phyloP scores from a whole-genome alignment of 92 coral and sea anemone genomes.

The Siderastrea siderea region DNA sequence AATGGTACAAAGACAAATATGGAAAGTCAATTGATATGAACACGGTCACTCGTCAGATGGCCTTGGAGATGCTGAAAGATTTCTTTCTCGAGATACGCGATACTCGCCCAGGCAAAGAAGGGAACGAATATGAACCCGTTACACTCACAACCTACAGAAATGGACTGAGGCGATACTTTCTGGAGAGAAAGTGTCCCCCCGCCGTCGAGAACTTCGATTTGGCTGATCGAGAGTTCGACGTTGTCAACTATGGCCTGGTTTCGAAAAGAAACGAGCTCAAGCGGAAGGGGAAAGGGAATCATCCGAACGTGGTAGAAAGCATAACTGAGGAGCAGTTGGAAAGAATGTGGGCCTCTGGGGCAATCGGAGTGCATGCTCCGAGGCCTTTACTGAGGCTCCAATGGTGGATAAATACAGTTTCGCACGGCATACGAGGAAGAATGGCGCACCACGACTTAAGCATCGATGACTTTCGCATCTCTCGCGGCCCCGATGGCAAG shows the following conservation, averaged over 20 bases:
- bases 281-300: slow-evolving; percentile 99
- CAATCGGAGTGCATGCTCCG: slow-evolving; percentile 98
- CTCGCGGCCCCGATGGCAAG: slow-evolving; percentile 98
- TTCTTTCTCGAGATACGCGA: slow-evolving; percentile 99
- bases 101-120: slow-evolving; percentile 99
- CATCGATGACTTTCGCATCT: slow-evolving; percentile 98
- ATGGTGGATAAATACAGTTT: slow-evolving; percentile 99
- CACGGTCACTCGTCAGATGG: slow-evolving; percentile 88
- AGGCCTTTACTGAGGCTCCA: slow-evolving; percentile 95
- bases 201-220: slow-evolving; percentile 98
- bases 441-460: slow-evolving; percentile 99
- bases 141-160: slow-evolving; percentile 98
- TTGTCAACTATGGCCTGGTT: slow-evolving; percentile 97
- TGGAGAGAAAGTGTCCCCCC: slow-evolving; percentile 98
- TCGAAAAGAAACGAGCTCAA: slow-evolving; percentile 98
- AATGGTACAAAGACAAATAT: slow-evolving; percentile 99
- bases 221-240: slow-evolving; percentile 99
- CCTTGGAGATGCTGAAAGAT: slow-evolving; percentile 94
- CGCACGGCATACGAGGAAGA: slow-evolving; percentile 98
- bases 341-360: slow-evolving; percentile 99
- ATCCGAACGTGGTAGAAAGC: slow-evolving; percentile 99
- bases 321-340: slow-evolving; percentile 98
- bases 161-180: slow-evolving; percentile 97
- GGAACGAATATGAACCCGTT: slow-evolving; percentile 99
- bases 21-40: slow-evolving; percentile 98